Evolutionary conservation across 2,888 invertebrate genomes (phyloP), one percentile per base, ranked within the genome.

Genomic region (Zele albiditarsus): DNA sequence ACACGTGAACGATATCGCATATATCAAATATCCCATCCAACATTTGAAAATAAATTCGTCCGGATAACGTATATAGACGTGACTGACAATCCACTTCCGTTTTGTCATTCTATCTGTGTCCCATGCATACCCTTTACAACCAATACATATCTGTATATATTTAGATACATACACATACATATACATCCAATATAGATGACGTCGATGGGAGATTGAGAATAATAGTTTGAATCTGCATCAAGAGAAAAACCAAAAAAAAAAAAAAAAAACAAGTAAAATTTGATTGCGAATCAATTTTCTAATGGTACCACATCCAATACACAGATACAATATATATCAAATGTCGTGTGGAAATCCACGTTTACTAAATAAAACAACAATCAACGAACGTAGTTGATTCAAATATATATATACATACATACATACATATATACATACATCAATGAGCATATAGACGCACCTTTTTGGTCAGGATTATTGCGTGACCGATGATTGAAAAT

Each of bases 401-500:
- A n/a, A 31, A 38, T 38, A 38, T 4, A 31, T 31, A 31, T 31
- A 38, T 38, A 38, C 0, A 38, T 38, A 8, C 10, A 38, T 38
- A 38, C 12, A 38, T 38, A 12, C 12, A 38, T 12, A 38, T 12
- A 38, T 12, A 38, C 12, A 8, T 12, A 38, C 25, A 33, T 16
- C 23, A 53, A 53, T 20, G 33, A 16, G 33, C 49, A 25, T 70
- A 53, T 53, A 53, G 20, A 53, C 70, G 68, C 58, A 68, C 70
- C 75, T 72, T 71, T 72, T 76, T 73, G 58, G 46, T 46, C 46
- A 69, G 25, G 46, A 70, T 60, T 75, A 78, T 78, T 75, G 74
- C 77, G 71, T 75, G 78, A 78, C 69, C 74, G 71, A 77, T 78
- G 74, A 77, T 74, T 63, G 75, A 78, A 75, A 77, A 78, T 77